These are phyloP conservation scores for Exocentrus adspersus DNA, from an alignment of 2,888 invertebrate genomes.

Conservation along the genomic window DNA sequence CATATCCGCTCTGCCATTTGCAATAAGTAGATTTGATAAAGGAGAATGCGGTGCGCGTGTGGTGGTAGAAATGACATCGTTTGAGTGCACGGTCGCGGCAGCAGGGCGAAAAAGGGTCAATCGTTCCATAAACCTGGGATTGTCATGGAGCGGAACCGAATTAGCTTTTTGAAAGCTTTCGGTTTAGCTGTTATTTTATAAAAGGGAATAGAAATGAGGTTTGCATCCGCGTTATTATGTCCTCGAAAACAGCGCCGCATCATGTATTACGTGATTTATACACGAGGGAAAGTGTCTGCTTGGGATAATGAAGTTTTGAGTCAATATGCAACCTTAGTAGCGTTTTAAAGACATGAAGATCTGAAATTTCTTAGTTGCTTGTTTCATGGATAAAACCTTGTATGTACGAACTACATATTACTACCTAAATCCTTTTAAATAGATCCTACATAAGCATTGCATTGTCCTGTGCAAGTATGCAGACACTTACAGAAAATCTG, in stretches of 20 bases:
- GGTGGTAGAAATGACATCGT: constrained; percentile 46
- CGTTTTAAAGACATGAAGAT: too few species aligned
- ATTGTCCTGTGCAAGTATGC: too few species aligned
- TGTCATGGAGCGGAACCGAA: constrained; percentile 51
- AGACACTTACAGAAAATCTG: too few species aligned
- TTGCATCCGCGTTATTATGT: constrained; percentile 21
- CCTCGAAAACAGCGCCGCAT: constrained; percentile 15
- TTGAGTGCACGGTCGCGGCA: constrained; percentile 32
- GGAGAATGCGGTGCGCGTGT: constrained; percentile 48
- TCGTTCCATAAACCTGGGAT: constrained; percentile 54
- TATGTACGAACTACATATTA: too few species aligned
- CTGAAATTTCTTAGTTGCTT: too few species aligned
- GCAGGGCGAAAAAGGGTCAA: constrained; percentile 50
- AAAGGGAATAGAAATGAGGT: constrained; percentile 39
- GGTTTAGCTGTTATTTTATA: constrained; percentile 46
- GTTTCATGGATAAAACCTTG: too few species aligned
- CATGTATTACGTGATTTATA: background rate
- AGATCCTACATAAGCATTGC: too few species aligned
- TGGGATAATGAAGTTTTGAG: background rate
- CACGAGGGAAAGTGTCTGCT: background rate
- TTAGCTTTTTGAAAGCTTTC: constrained; percentile 51
- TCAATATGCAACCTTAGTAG: too few species aligned
- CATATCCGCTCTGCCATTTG: background rate
- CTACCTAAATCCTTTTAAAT: too few species aligned
- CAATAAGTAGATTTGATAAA: constrained; percentile 52